Conservation (phyloP, 1,140 invertebrate genomes). For the Cotesia chilonis region DNA sequence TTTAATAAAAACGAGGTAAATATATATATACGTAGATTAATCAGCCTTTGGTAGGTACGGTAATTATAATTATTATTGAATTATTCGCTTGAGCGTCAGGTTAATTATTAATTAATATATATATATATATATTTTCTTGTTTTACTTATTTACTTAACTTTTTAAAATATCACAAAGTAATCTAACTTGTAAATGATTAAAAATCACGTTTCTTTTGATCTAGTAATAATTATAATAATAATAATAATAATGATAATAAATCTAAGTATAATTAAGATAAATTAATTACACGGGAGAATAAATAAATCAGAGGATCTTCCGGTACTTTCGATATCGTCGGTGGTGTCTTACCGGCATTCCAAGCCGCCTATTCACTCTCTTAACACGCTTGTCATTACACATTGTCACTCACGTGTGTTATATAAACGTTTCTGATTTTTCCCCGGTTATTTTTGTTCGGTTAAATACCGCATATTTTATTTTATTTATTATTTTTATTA, state of each 20-base stretch:
- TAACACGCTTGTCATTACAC: conserved; percentile 19
- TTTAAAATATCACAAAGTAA: conserved; percentile 8
- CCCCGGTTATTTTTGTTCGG: neutral
- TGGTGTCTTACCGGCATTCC: conserved; percentile 26
- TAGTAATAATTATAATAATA: neutral
- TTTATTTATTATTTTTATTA: neutral
- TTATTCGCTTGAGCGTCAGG: neutral
- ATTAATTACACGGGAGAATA: neutral
- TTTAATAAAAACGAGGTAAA: conserved; percentile 30
- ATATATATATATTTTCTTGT: neutral
- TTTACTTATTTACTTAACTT: neutral
- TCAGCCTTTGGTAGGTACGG: conserved; percentile 29
- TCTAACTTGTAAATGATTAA: too few species aligned
- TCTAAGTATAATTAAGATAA: too few species aligned
- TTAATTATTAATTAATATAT: neutral
- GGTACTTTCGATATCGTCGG: conserved; percentile 31
- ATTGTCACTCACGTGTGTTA: conserved; percentile 16
- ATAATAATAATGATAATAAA: neutral
- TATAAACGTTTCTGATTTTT: neutral
- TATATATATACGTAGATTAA: conserved; percentile 19
- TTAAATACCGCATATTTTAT: neutral
- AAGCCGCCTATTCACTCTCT: conserved; percentile 21
- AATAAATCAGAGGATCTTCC: conserved; percentile 32
- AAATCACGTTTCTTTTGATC: conserved; percentile 2
- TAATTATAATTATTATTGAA: conserved; percentile 11